Evolutionary conservation across 2,797 vertebrate genomes (phyloP), one percentile per base, ranked within the genome.

Genomic region (Enteromius afrohamiltoni): DNA sequence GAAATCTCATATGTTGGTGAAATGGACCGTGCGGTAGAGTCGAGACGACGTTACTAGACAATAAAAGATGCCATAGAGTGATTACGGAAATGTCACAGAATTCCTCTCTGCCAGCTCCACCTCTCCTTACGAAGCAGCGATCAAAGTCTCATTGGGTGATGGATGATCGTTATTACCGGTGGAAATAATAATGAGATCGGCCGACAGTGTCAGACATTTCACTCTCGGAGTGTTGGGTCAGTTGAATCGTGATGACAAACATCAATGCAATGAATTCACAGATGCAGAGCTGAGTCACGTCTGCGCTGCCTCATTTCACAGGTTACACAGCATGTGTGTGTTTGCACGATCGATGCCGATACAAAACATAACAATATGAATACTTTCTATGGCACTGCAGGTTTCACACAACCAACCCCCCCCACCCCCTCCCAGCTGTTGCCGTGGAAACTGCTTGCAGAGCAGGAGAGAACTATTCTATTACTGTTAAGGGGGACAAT

Each of bases 401-500:
- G 90, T 92, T 89, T 49, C 40, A 78, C 49, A 78, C 40, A 49
- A 6, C 42, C 2, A 13, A 14, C 29, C 88, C 88, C 90, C 88
- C 87, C 89, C n/a, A 88, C 88, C 86, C 89, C 87, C 84, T 88
- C 86, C 85, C 51, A 87, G 90, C 93, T 85, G 93, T 95, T 95
- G 92, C 94, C 95, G 91, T 95, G 94, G 95, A 94, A 95, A 95
- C 94, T 91, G 93, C 93, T 93, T 92, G 91, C 92, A 88, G 89
- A 92, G 91, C 91, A 92, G 91, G 91, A 93, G 91, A 92, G 89
- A 93, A 92, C 92, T 92, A 90, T 93, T 93, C 91, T 93, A 92
- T 93, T 92, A 92, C 82, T 89, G 88, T 37, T 23, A 86, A 86
- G 85, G 77, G 55, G 73, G 83, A 79, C 31, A 85, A 88, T 51